phyloP scores from a whole-genome alignment of 2,888 invertebrate species.

The Metalampra italica region DNA sequence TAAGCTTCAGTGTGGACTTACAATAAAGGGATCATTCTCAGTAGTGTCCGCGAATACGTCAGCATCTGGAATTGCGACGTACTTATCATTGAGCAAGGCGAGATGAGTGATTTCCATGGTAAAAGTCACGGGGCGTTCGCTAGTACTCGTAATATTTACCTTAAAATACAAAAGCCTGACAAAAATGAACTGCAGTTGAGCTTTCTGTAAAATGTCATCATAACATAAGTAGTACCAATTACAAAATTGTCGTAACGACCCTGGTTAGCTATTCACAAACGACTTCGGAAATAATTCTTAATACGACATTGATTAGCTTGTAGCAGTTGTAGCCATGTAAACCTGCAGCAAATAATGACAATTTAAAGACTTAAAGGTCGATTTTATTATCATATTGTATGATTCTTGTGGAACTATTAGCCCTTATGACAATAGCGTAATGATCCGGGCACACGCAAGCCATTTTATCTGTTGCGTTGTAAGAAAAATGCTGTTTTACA shows the following conservation, averaged over 20 bases:
- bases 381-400: conserved; percentile 77
- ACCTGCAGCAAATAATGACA: conserved; percentile 63
- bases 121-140: too few relatives aligned
- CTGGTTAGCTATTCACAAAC: conserved; percentile 71
- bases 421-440: conserved; percentile 74
- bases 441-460: conserved; percentile 64
- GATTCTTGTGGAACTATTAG: conserved; percentile 75
- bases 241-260: conserved; percentile 62
- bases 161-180: not conserved
- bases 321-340: conserved; percentile 55
- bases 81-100: too few relatives aligned
- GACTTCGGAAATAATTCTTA: conserved; percentile 69
- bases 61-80: too few relatives aligned
- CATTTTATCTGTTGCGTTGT: conserved; percentile 41
- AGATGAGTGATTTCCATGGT: too few relatives aligned
- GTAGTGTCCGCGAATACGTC: too few relatives aligned
- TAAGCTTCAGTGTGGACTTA: too few relatives aligned
- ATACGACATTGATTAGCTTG: conserved; percentile 74
- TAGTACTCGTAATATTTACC: too few relatives aligned
- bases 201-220: conserved; percentile 41
- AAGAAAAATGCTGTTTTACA: conserved; percentile 8
- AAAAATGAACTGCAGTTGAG: too few relatives aligned
- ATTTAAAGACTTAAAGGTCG: conserved; percentile 77
- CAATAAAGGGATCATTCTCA: too few relatives aligned
- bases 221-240: conserved; percentile 73